These are phyloP conservation scores for Cyclina sinensis DNA, from an alignment of 1,140 invertebrate species.

Conservation along the genomic window DNA sequence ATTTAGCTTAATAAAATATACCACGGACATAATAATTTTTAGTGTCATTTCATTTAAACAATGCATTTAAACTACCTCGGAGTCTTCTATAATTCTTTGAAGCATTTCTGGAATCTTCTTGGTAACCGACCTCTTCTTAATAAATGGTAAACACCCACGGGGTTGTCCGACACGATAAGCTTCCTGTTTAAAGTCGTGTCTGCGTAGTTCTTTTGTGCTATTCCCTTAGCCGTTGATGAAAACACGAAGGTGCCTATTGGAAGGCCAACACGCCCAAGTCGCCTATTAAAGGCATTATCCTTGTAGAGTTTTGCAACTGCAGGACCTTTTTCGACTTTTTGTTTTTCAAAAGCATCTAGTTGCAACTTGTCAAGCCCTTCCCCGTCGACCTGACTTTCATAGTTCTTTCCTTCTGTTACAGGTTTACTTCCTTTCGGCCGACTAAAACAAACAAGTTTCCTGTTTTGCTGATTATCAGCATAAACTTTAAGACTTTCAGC, in stretches of 20 bases:
- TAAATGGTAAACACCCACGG: slow-evolving; percentile 16
- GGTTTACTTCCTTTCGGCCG: slow-evolving; percentile 23
- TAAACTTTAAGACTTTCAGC: background rate
- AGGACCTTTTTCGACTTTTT: too few relatives aligned
- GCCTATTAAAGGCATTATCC: slow-evolving; percentile 61
- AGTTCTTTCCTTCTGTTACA: background rate
- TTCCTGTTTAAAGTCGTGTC: slow-evolving; percentile 50
- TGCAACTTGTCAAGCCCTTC: too few relatives aligned
- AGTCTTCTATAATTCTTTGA: background rate
- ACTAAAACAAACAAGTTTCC: slow-evolving; percentile 67
- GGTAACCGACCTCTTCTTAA: background rate
- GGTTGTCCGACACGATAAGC: slow-evolving; percentile 41
- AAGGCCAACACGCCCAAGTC: slow-evolving; percentile 67
- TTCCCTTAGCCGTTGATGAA: background rate
- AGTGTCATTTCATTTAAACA: background rate
- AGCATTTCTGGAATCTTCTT: slow-evolving; percentile 20
- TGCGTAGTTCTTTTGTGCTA: slow-evolving; percentile 22
- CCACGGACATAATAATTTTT: background rate
- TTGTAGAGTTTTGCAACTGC: slow-evolving; percentile 14
- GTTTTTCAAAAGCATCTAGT: too few relatives aligned
- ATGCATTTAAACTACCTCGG: background rate
- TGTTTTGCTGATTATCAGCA: slow-evolving; percentile 55
- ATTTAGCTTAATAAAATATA: too few relatives aligned
- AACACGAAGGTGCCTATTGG: slow-evolving; percentile 38
- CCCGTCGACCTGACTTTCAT: too few relatives aligned